Evolutionary conservation across 2,888 invertebrate species (phyloP).

Genomic region (Myathropa florea): DNA sequence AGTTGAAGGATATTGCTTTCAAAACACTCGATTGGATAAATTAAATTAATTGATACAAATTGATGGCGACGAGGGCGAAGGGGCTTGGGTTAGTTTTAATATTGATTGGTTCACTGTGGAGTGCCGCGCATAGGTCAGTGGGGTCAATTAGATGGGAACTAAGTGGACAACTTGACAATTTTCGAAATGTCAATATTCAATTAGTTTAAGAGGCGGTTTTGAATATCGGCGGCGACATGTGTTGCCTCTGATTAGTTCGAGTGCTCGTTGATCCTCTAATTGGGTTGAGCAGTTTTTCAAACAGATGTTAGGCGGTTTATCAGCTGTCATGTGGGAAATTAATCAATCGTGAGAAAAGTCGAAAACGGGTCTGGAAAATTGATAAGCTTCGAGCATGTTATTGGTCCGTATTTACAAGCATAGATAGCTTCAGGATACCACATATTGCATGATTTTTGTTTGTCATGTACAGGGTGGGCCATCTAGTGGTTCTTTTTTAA

Average conservation of each 20-base stretch:
- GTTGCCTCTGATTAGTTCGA: background rate
- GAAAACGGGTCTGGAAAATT: background rate
- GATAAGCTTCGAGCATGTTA: too few species aligned
- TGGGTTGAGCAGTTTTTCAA: background rate
- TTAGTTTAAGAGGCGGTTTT: background rate
- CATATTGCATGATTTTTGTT: too few species aligned
- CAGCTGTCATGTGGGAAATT: background rate
- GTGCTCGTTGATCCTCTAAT: background rate
- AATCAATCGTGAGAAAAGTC: background rate
- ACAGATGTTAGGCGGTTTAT: background rate
- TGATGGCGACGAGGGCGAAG: slow-evolving; percentile 34
- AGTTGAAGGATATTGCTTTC: slow-evolving; percentile 52
- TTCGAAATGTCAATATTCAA: background rate
- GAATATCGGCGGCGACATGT: background rate
- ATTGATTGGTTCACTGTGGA: slow-evolving; percentile 42
- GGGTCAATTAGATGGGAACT: background rate
- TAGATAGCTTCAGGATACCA: too few species aligned
- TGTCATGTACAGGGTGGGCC: too few species aligned
- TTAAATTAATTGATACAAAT: slow-evolving; percentile 67
- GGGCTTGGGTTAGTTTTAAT: slow-evolving; percentile 25
- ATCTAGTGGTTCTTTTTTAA: too few species aligned
- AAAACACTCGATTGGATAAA: slow-evolving; percentile 47
- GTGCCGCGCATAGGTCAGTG: background rate
- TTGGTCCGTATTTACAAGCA: too few species aligned
- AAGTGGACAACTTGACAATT: background rate